Evolutionary conservation across 2,888 invertebrate genomes (phyloP).

Genomic region (Thera obeliscata): DNA sequence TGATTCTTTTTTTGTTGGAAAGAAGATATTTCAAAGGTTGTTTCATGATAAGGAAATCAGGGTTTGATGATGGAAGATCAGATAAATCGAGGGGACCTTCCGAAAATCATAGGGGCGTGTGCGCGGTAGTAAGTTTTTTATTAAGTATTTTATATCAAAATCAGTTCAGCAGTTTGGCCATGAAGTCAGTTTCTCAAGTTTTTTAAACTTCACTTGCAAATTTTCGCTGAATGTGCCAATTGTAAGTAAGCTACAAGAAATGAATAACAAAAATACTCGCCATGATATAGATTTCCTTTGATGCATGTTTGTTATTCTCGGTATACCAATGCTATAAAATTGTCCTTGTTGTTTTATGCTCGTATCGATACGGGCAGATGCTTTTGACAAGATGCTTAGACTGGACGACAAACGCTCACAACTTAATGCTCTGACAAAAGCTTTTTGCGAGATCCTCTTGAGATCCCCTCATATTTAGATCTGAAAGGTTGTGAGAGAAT

Average conservation of each 20-base stretch:
- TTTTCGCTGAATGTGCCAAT: neutral
- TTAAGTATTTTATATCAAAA: too few relatives aligned
- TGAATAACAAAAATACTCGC: neutral
- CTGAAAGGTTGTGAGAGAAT: neutral
- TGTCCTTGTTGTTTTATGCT: neutral
- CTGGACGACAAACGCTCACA: conserved; percentile 2
- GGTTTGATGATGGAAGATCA: too few relatives aligned
- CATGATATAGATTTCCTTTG: neutral
- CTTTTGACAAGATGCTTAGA: neutral
- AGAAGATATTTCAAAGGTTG: too few relatives aligned
- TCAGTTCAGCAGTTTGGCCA: too few relatives aligned
- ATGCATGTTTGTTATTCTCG: neutral
- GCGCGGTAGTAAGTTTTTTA: too few relatives aligned
- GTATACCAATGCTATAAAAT: conserved; percentile 1
- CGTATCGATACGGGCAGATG: neutral
- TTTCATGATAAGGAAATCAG: too few relatives aligned
- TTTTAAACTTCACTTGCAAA: neutral
- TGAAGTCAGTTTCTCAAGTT: too few relatives aligned
- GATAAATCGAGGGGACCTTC: too few relatives aligned
- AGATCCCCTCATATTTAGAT: neutral
- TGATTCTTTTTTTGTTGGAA: too few relatives aligned
- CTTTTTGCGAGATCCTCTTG: conserved; percentile 3
- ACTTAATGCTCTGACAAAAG: conserved; percentile 3
- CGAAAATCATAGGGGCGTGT: too few relatives aligned
- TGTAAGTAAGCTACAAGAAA: neutral